A percentile compares a stretch with the other conserved stretches of the same genome.
Conservation (phyloP, 1,140 invertebrate genomes). For the Theocolax elegans region DNA sequence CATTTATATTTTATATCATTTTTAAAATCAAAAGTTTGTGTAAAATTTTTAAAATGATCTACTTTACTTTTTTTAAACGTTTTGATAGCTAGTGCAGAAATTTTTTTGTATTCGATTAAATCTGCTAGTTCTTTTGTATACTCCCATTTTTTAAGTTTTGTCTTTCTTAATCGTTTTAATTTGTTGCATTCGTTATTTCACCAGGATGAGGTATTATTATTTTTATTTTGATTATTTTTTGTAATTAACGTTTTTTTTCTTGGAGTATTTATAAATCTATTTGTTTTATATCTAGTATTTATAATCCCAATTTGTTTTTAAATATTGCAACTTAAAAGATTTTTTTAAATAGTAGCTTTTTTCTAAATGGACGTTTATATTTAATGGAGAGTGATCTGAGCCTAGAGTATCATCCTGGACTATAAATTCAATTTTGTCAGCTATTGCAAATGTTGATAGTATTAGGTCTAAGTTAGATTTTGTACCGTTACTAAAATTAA, state of each 20-base stretch:
- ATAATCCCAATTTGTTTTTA: not conserved
- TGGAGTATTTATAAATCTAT: not conserved
- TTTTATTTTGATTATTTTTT: not conserved
- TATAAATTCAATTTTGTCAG: not conserved
- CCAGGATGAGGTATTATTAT: constrained; percentile 9
- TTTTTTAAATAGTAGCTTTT: not conserved
- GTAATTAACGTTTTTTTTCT: not conserved
- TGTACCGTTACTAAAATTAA: not conserved
- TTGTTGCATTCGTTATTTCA: constrained; percentile 31
- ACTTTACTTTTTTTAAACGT: too few species aligned
- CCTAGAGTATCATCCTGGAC: not conserved
- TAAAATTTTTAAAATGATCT: too few species aligned
- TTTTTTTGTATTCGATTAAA: too few species aligned
- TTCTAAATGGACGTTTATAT: not conserved
- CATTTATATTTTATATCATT: too few species aligned
- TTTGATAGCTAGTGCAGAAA: too few species aligned
- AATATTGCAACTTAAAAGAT: not conserved
- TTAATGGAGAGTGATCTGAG: not conserved
- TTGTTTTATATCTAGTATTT: not conserved
- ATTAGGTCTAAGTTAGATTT: not conserved
- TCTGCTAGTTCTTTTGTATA: not conserved
- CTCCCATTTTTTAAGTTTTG: not conserved
- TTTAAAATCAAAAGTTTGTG: too few species aligned
- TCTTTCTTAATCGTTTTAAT: not conserved
- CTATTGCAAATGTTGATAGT: not conserved